A percentile compares a stretch with the other conserved stretches of the same genome.
Evolutionary conservation across 2,888 invertebrate genomes (phyloP).

Genomic region (Epistrophe eligans): DNA sequence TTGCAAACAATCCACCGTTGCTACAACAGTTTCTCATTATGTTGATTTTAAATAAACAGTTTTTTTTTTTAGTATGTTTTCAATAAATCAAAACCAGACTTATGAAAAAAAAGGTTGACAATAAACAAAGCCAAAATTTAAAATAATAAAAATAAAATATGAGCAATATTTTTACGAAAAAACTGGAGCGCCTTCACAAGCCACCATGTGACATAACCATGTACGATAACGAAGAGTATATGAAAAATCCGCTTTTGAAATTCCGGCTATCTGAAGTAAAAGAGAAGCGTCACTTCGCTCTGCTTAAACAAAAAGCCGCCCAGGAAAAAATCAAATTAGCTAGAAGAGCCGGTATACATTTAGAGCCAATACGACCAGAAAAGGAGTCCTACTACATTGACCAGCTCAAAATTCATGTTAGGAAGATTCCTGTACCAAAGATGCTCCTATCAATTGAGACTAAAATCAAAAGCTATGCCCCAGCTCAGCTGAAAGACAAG

Average conservation of each 20-base stretch:
- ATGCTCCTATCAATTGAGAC: constrained; percentile 87
- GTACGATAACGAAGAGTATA: constrained; percentile 83
- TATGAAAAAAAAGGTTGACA: not conserved
- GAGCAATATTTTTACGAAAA: constrained; percentile 80
- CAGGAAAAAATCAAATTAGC: constrained; percentile 81
- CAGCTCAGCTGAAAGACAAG: constrained; percentile 85
- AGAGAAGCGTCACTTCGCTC: constrained; percentile 81
- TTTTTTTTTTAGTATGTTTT: not conserved
- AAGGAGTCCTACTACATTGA: constrained; percentile 85
- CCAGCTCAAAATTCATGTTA: constrained; percentile 86
- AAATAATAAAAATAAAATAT: not conserved
- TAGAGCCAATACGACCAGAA: constrained; percentile 85
- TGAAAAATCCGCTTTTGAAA: constrained; percentile 82
- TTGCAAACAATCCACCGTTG: constrained; percentile 16
- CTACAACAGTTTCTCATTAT: constrained; percentile 11
- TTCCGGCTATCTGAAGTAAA: constrained; percentile 82
- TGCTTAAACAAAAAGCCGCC: constrained; percentile 81
- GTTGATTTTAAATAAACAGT: constrained; percentile 19
- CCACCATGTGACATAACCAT: constrained; percentile 81
- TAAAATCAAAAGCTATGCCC: constrained; percentile 86
- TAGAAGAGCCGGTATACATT: constrained; percentile 77
- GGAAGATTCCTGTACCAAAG: constrained; percentile 86
- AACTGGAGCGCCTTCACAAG: constrained; percentile 81
- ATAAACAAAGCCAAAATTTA: not conserved
- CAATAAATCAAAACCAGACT: not conserved